Percentiles rank a stretch among this genome's conserved stretches.
Conservation (phyloP, 2,888 invertebrate genomes). For the Drosophila kanekoi region DNA sequence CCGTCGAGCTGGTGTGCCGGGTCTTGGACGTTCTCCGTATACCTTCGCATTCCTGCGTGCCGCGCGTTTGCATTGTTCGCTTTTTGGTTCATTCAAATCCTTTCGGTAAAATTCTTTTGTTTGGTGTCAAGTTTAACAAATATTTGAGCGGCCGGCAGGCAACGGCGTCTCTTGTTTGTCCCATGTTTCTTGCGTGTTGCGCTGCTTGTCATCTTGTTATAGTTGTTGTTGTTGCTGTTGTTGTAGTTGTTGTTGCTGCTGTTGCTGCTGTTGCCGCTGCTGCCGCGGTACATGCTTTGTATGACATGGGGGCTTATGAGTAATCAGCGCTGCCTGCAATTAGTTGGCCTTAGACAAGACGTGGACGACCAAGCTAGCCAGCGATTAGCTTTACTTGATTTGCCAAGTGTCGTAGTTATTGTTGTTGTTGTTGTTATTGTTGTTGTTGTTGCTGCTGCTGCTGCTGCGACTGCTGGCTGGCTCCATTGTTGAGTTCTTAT, state of each 20-base stretch:
- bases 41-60: constrained; percentile 63
- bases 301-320: constrained; percentile 71
- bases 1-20: constrained; percentile 26
- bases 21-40: constrained; percentile 16
- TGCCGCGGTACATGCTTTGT: constrained; percentile 32
- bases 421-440: constrained; percentile 1
- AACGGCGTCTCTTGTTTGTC: constrained; percentile 69
- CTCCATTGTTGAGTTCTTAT: constrained; percentile 72
- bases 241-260: constrained; percentile 11
- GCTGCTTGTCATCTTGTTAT: constrained; percentile 62
- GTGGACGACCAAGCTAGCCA: constrained; percentile 32
- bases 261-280: constrained; percentile 11
- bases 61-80: constrained; percentile 76
- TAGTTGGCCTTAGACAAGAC: constrained; percentile 66
- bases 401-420: constrained; percentile 42
- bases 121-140: constrained; percentile 84
- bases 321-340: constrained; percentile 68
- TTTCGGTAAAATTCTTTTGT: constrained; percentile 83
- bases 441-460: constrained; percentile 1
- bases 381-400: constrained; percentile 58
- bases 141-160: constrained; percentile 72
- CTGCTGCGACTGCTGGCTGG: constrained; percentile 17
- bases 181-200: constrained; percentile 63
- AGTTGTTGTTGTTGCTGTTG: constrained; percentile 23
- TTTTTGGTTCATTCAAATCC: constrained; percentile 75